Base-by-base conservation (phyloP, 1,140 invertebrate species). In the Platyura marginata region DNA sequence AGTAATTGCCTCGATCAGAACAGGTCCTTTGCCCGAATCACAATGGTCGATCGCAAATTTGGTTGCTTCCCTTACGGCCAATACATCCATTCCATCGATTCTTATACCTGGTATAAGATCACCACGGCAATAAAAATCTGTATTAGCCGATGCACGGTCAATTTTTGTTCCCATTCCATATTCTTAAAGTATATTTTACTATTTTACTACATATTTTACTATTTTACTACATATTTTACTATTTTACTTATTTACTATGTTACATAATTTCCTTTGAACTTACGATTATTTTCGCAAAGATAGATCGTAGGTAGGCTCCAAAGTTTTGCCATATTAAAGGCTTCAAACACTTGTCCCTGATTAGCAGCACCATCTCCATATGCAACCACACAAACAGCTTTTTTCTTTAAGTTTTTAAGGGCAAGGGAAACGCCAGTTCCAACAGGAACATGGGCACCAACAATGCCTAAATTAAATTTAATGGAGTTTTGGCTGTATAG, bases 151-250 rank as follows among this genome's bases (percentile, higher is more conserved):
- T 6, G 83, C 69, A 35, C 89, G 62, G 15, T 82, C 74, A 3
- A 66, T 67, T 47, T 74, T 75, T 0, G 89, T 93, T 41, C 89
- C 89, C 88, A 93, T 93, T n/a, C 81, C 88, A 57, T 82, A 89
- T 91, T 89, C 96, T 94, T 64, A 33, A 5, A 43, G 36, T 21
- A 44, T 39, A 15, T 2, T n/a, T n/a, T n/a, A n/a, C n/a, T n/a
- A n/a, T n/a, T n/a, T n/a, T n/a, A n/a, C n/a, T n/a, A n/a, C n/a
- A n/a, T n/a, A n/a, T n/a, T n/a, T n/a, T n/a, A n/a, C n/a, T n/a
- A n/a, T n/a, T n/a, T n/a, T n/a, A n/a, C n/a, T n/a, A n/a, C n/a
- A n/a, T n/a, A n/a, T n/a, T n/a, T n/a, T n/a, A n/a, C n/a, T n/a
- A n/a, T n/a, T n/a, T n/a, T n/a, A n/a, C n/a, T n/a, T n/a, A n/a